Base-by-base conservation (phyloP, 2,113 vertebrate species). In the Alethe diademata region DNA sequence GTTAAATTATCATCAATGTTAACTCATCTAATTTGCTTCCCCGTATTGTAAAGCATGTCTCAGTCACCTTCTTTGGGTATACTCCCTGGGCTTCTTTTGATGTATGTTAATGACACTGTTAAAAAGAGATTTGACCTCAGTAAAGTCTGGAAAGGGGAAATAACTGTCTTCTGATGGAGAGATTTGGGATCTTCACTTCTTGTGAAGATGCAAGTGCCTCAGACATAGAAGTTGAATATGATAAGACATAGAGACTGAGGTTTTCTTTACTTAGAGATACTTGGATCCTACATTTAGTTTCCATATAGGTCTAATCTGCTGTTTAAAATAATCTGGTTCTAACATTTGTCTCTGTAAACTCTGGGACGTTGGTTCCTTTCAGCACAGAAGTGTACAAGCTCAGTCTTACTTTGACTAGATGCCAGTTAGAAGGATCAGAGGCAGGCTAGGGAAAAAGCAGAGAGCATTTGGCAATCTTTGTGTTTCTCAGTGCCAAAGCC, bases 351-450 rank as follows among this genome's bases (percentile, higher is more conserved):
- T 91, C 87, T 94, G 61, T 95, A 92, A 92, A 89, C 67, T 92
- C 36, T 92, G 51, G 45, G 78, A 90, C 78, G 96, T 87, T 65
- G 81, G 67, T 88, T 95, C 60, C 62, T 90, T 91, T 88, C 88
- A 94, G 53, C 83, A 47, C n/a, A 74, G 82, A 95, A 86, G 53
- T 91, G 92, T 95, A 70, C 93, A 91, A 96, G 96, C 97, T 96
- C 90, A 81, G 36, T 65, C 67, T 88, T 83, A 61, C 66, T 97
- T 97, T 97, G 96, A 97, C 96, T 64, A n/a, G 88, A 62, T 97
- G 97, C 96, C 96, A 94, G 86, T 88, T 76, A 96, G 65, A 71
- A 96, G 86, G 92, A 95, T 97, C 96, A 95, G 96, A 94, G 78
- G 87, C 78, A 95, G 94, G 80, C 88, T 90, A 88, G 95, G 94